Percentiles rank a stretch among this genome's conserved stretches.
phyloP scores from a whole-genome alignment of 2,113 vertebrate species.

The Saccopteryx leptura region DNA sequence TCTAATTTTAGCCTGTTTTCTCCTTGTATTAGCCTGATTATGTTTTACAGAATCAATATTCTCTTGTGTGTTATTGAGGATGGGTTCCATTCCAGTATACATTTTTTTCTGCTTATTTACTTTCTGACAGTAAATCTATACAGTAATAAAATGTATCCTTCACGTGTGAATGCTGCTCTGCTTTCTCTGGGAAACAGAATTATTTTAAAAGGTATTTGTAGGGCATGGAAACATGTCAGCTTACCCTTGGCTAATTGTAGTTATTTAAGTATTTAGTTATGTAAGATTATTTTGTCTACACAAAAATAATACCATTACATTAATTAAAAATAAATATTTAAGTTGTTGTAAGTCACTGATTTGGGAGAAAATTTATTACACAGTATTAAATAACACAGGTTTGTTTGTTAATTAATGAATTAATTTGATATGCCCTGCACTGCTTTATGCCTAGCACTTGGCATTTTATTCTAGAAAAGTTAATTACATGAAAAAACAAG shows the following conservation, averaged over 20 bases:
- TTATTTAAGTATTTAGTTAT: background rate
- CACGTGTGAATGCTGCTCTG: background rate
- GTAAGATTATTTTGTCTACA: background rate
- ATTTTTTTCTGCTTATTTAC: background rate
- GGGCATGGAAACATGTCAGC: background rate
- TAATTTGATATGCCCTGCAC: background rate
- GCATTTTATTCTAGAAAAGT: background rate
- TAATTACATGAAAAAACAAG: background rate
- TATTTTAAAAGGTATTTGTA: background rate
- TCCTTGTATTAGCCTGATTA: background rate
- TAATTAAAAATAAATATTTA: slow-evolving; percentile 2
- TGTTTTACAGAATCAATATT: background rate
- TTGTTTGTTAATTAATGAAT: too few relatives aligned
- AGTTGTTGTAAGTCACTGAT: background rate
- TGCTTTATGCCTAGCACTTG: background rate
- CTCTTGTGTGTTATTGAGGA: background rate
- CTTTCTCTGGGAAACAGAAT: background rate
- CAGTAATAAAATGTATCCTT: background rate
- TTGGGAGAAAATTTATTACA: background rate
- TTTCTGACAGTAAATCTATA: background rate
- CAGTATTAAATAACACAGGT: background rate
- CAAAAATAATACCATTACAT: background rate
- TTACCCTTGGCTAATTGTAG: background rate
- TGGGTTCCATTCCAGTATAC: background rate
- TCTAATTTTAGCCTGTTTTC: background rate